phyloP scores from a whole-genome alignment of 2,888 invertebrate species.

The Eutolmus rufibarbis region DNA sequence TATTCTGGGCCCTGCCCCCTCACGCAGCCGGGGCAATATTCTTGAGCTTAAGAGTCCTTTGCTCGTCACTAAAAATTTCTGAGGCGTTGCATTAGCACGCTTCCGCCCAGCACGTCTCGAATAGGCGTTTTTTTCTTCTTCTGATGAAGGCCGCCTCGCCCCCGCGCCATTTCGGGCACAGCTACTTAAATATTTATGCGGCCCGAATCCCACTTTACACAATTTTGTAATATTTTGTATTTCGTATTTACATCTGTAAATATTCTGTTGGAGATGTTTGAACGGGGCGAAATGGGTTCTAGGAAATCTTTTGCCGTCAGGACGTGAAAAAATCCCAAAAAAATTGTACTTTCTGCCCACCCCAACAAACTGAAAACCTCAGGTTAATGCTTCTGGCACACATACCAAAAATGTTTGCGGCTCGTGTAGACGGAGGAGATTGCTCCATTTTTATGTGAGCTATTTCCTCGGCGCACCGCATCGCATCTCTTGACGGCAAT shows the following conservation, averaged over 20 bases:
- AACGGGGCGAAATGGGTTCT: conserved; percentile 15
- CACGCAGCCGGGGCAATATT: not conserved
- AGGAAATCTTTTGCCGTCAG: not conserved
- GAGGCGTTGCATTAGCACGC: conserved; percentile 25
- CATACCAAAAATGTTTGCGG: not conserved
- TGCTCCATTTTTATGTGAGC: conserved; percentile 23
- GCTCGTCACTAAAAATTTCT: not conserved
- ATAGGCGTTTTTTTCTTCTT: not conserved
- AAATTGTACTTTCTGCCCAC: conserved; percentile 12
- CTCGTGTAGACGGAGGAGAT: conserved; percentile 2
- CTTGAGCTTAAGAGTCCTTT: conserved; percentile 5
- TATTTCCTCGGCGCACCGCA: not conserved
- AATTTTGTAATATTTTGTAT: conserved; percentile 41
- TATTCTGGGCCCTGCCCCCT: not conserved
- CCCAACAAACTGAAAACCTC: not conserved
- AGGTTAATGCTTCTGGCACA: conserved; percentile 14
- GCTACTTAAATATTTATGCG: conserved; percentile 40
- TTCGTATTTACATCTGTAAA: conserved; percentile 40
- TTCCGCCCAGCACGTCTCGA: conserved; percentile 3
- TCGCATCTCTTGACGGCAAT: not conserved
- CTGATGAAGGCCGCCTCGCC: not conserved
- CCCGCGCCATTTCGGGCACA: not conserved
- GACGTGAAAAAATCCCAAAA: not conserved
- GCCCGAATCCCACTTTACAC: conserved; percentile 39
- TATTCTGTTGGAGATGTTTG: conserved; percentile 36